phyloP scores from a whole-genome alignment of 2,113 vertebrate species.

The Clinocottus analis region DNA sequence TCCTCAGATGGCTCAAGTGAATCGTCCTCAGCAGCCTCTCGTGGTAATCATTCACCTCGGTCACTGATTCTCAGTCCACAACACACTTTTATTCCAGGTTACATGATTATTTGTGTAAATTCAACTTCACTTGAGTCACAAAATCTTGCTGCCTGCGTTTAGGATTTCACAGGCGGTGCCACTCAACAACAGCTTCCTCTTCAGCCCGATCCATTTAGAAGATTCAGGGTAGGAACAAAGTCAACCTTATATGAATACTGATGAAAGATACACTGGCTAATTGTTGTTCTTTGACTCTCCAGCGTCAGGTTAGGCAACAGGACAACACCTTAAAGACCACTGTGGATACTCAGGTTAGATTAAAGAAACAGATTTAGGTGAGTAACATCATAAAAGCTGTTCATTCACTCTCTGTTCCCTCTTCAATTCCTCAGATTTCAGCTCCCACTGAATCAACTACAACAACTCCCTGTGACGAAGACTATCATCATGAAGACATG shows the following conservation, averaged over 20 bases:
- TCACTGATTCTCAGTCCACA: not conserved
- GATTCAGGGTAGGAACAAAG: constrained; percentile 71
- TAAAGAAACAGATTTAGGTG: not conserved
- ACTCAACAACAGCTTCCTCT: constrained; percentile 54
- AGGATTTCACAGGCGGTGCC: constrained; percentile 46
- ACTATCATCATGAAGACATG: not conserved
- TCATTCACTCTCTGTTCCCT: not conserved
- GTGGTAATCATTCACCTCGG: constrained; percentile 50
- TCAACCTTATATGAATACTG: not conserved
- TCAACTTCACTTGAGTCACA: not conserved
- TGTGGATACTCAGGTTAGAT: constrained; percentile 70
- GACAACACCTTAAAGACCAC: constrained; percentile 15
- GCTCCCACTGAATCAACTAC: constrained; percentile 49
- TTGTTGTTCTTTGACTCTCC: constrained; percentile 22
- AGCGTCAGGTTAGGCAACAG: constrained; percentile 69
- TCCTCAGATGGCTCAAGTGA: constrained; percentile 66
- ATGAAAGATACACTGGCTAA: constrained; percentile 11
- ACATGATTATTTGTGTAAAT: not conserved
- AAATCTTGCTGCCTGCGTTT: constrained; percentile 14
- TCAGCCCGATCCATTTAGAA: constrained; percentile 55
- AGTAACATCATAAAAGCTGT: not conserved
- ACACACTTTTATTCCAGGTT: not conserved
- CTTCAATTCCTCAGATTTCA: constrained; percentile 63
- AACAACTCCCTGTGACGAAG: constrained; percentile 25
- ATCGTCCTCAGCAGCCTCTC: constrained; percentile 61